Conservation (phyloP, 2,888 invertebrate species). For the Sesia bembeciformis region DNA sequence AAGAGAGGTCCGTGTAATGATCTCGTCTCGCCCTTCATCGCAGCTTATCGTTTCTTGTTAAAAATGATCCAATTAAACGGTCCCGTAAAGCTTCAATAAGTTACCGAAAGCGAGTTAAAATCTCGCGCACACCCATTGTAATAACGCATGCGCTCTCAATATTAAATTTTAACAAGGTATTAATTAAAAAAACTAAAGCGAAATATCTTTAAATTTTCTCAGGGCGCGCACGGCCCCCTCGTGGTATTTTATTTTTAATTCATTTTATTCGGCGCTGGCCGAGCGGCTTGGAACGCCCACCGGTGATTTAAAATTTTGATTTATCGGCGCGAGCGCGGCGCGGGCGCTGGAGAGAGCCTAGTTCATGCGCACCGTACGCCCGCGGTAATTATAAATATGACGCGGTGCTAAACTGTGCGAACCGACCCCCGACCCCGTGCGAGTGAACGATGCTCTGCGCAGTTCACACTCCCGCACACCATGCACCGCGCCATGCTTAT, state of each 20-base stretch:
- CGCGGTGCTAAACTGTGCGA: slow-evolving; percentile 71
- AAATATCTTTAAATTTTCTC: slow-evolving; percentile 72
- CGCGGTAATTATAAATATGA: slow-evolving; percentile 71
- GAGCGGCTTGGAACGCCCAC: slow-evolving; percentile 63
- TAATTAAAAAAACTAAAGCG: slow-evolving; percentile 75
- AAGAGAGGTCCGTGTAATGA: slow-evolving; percentile 32
- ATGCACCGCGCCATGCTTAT: neutral
- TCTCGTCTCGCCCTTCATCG: slow-evolving; percentile 48
- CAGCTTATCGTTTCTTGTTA: slow-evolving; percentile 64
- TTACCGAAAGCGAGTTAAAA: slow-evolving; percentile 66
- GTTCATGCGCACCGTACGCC: slow-evolving; percentile 39
- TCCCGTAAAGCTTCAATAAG: slow-evolving; percentile 54
- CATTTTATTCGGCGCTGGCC: slow-evolving; percentile 70
- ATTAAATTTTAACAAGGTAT: slow-evolving; percentile 76
- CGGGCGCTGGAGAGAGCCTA: slow-evolving; percentile 31
- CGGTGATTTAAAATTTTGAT: slow-evolving; percentile 75
- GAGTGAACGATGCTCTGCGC: slow-evolving; percentile 13
- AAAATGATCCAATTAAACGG: slow-evolving; percentile 69
- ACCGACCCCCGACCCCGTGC: slow-evolving; percentile 36
- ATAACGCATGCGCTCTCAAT: slow-evolving; percentile 71
- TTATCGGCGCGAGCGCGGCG: slow-evolving; percentile 59
- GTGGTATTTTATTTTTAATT: slow-evolving; percentile 70
- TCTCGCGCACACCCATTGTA: slow-evolving; percentile 71
- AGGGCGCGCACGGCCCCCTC: slow-evolving; percentile 62
- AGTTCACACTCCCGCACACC: slow-evolving; percentile 29